Percentiles rank a stretch among this genome's conserved stretches.
Conservation (phyloP, 2,797 vertebrate genomes). For the Agapornis canus region DNA sequence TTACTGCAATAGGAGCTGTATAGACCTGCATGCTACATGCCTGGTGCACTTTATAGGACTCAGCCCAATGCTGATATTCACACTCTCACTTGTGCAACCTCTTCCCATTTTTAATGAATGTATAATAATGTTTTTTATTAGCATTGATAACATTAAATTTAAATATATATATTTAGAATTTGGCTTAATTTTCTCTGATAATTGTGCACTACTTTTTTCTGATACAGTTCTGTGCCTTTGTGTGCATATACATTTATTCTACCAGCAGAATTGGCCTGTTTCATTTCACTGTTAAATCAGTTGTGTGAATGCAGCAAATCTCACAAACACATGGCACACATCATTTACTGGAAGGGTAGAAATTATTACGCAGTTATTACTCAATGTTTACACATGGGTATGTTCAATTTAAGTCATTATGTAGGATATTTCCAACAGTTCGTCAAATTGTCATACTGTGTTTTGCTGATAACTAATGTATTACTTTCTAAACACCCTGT, state of each 20-base stretch:
- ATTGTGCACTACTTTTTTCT: not conserved
- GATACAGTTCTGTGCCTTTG: not conserved
- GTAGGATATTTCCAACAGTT: not conserved
- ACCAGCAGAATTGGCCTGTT: not conserved
- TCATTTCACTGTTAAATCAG: not conserved
- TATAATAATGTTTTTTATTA: not conserved
- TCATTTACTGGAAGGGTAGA: not conserved
- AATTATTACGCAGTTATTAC: not conserved
- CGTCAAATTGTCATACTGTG: not conserved
- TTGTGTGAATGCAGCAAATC: not conserved
- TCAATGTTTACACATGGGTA: not conserved
- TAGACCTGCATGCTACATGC: not conserved
- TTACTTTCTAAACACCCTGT: not conserved
- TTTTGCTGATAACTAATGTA: conserved; percentile 15
- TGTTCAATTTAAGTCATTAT: conserved; percentile 19
- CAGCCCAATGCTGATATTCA: not conserved
- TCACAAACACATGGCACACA: not conserved
- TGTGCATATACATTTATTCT: not conserved
- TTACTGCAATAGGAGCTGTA: not conserved
- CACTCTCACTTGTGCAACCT: not conserved
- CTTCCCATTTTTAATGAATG: not conserved
- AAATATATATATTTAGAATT: not conserved
- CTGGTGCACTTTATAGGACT: not conserved
- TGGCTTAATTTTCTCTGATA: not conserved
- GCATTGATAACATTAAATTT: not conserved